Base-by-base conservation (phyloP, 2,888 invertebrate species). In the Cinara cedri region DNA sequence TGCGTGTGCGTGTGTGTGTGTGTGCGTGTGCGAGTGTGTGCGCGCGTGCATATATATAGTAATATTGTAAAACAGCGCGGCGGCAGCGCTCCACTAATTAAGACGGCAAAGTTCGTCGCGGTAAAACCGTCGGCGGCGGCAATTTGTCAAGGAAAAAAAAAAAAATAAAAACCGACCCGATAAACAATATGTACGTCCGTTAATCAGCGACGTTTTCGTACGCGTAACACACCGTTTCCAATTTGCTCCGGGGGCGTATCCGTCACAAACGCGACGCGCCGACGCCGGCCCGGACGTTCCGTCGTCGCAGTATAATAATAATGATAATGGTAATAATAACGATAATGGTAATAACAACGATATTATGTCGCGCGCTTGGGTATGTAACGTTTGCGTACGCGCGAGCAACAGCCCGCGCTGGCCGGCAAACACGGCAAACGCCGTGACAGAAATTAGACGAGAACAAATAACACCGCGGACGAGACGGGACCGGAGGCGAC, bases 141-240 rank as follows among this genome's bases (percentile, higher is more conserved):
- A 78, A 78, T 78, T 78, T 78, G 78, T 78, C 70, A 78, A 16
- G 6, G 26, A 51, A 34, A 62, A 46, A 60, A 21, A 26, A 26
- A 34, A 34, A 55, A 74, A 54, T 1, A 26, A 63, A 65, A 19
- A 54, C 14, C 49, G n/a, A 34, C 51, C n/a, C n/a, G 11, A 62
- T 63, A 70, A 68, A 66, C 76, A 76, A 76, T 75, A n/a, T n/a
- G 63, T 63, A 63, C 51, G 63, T 63, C 74, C 42, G 74, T 51
- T 75, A 75, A 75, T 75, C 74, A 75, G 54, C 54, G 24, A 21
- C 21, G 16, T 34, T 3, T 34, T 14, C 74, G 13, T 62, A 60
- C n/a, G n/a, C n/a, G n/a, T n/a, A n/a, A n/a, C n/a, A n/a, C n/a
- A n/a, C 68, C 60, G 78, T 78, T 70, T 60, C 70, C 78, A 78